Evolutionary conservation across 1,140 invertebrate genomes (phyloP), one percentile per base, ranked within the genome.

Genomic region (Geopemphigus sp.): DNA sequence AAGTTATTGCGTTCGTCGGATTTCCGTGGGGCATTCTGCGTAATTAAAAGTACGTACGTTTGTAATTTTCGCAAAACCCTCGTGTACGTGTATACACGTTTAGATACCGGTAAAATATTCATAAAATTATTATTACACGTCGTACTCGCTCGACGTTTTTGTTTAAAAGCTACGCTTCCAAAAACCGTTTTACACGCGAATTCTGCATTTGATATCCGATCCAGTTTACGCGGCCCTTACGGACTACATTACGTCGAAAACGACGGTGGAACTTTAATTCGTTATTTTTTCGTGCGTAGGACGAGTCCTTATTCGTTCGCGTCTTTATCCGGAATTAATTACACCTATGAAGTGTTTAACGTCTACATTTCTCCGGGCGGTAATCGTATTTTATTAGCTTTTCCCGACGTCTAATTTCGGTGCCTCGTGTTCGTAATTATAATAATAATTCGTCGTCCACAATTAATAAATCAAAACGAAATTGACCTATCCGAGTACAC

Each of bases 351-450:
- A n/a, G 66, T 50, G 14, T 63, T 24, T 50, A 14, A 24, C 14
- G 47, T 66, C 32, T 17, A 68, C 4, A 68, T 68, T 68, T 68
- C 66, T 68, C 17, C 12, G 8, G 66, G 66, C 66, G 14, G 26
- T 68, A 50, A 68, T 68, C 26, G n/a, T 22, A 50, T 68, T 66
- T 68, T 47, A 68, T 68, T 68, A 47, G 32, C 24, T 68, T 68
- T 26, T 50, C 15, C 22, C 17, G 8, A 50, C n/a, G 24, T 26
- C 39, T 66, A 50, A 14, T 68, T 68, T 17, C 2, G 14, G n/a
- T 24, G 14, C 11, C 11, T 47, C 2, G 45, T 68, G 15, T 50
- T 50, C 3, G 14, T 24, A 39, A 8, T 39, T 39, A 47, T 24
- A 47, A 47, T 47, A 47, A 47, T 47, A 47, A 24, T 26, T 45